Evolutionary conservation across 1,140 invertebrate species (phyloP), one percentile per base, ranked within the genome.

Genomic region (Drosophila orena): DNA sequence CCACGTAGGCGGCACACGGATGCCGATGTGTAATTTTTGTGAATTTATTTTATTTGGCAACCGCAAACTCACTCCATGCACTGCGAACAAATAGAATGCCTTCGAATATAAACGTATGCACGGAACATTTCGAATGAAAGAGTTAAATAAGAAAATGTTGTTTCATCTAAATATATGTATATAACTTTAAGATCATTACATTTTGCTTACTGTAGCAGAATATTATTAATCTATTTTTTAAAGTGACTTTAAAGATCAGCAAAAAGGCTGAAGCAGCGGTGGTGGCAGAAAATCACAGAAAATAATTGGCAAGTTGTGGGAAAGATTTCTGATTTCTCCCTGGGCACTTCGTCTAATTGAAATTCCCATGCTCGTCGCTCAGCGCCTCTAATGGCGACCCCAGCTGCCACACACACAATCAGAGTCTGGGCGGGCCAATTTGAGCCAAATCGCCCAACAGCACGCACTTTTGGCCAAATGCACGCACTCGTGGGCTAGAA

Each of bases 1-100:
- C 76, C 76, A 78, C 76, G 76, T 78, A 78, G 76, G 76, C 75
- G 76, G 76, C 75, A 72, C 75, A 78, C 73, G 65, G 73, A 77
- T 69, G 73, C 74, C 74, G 24, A 77, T 77, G 74, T 77, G 73
- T 77, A 77, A 77, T 77, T 77, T 69, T 60, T 69, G 50, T 60
- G 68, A 77, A 78, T 78, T 78, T 78, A 78, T 78, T 78, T 77
- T 78, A 78, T 78, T 78, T 62, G 72, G 72, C 52, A 76, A 34
- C 38, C n/a, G 43, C 24, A 35, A 40, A 34, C 10, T 71, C 10
- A 42, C 42, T 42, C 0, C 1, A 14, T 17, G 30, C 15, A 37
- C 64, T 58, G 17, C 17, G 5, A 15, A 42, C 42, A 40, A 50
- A 22, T 17, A 6, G 22, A 22, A 22, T 2, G 20, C 11, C 2